A percentile compares a stretch with the other conserved stretches of the same genome.
Conservation (phyloP, 1,140 invertebrate species). For the Geopemphigus sp. region DNA sequence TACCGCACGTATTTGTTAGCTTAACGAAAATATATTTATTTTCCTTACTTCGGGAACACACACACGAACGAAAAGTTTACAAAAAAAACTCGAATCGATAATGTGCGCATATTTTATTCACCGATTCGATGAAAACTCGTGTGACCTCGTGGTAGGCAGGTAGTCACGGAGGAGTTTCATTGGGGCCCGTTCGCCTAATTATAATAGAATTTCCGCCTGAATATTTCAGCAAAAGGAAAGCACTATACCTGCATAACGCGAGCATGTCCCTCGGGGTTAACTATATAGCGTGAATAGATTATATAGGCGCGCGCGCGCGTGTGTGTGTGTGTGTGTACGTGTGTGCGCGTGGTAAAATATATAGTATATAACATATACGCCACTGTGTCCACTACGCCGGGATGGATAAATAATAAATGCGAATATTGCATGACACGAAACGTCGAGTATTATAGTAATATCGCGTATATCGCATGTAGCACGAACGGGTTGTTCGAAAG, state of each 20-base stretch:
- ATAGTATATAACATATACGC: neutral
- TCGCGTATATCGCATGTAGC: conserved; percentile 19
- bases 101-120: neutral
- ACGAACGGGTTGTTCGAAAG: conserved; percentile 15
- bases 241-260: neutral
- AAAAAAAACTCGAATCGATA: neutral
- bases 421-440: conserved; percentile 29
- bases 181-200: conserved; percentile 7
- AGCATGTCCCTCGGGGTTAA: conserved; percentile 32
- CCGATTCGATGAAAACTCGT: neutral
- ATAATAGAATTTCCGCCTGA: conserved; percentile 27
- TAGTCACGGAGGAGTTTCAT: conserved; percentile 21
- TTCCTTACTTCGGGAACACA: too few species aligned
- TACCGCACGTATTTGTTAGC: too few species aligned
- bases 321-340: neutral
- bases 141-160: conserved; percentile 5
- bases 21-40: too few species aligned
- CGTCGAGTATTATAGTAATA: conserved; percentile 11
- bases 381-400: too few species aligned
- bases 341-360: too few species aligned
- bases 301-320: too few species aligned
- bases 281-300: too few species aligned
- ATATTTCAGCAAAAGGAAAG: conserved; percentile 28
- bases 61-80: neutral
- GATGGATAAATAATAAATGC: conserved; percentile 32